Percentiles rank a stretch among this genome's conserved stretches.
Evolutionary conservation across 2,888 invertebrate species (phyloP).

Genomic region (Thalpophila matura): DNA sequence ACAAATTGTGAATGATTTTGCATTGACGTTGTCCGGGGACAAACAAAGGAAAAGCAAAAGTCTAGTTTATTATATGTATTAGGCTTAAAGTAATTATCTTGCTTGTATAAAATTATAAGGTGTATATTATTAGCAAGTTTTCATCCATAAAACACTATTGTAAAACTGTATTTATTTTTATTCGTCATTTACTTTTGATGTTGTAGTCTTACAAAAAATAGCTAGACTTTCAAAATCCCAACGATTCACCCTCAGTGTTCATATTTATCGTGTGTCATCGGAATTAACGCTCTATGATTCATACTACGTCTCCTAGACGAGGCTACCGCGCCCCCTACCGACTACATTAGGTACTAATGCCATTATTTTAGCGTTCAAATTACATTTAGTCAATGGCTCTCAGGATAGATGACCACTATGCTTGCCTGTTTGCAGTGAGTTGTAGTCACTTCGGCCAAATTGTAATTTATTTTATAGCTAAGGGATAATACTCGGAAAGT

Average conservation of each 20-base stretch:
- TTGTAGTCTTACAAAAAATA: too few relatives aligned
- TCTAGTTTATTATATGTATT: too few relatives aligned
- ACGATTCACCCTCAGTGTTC: constrained; percentile 15
- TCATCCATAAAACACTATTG: too few relatives aligned
- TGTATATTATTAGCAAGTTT: too few relatives aligned
- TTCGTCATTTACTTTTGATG: too few relatives aligned
- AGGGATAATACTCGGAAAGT: too few relatives aligned
- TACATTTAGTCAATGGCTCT: constrained; percentile 30
- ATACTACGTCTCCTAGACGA: constrained; percentile 53
- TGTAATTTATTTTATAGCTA: constrained; percentile 47
- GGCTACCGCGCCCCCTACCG: constrained; percentile 21
- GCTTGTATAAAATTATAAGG: too few relatives aligned
- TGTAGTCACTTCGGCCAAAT: constrained; percentile 23
- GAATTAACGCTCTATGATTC: constrained; percentile 69
- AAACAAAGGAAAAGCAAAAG: too few relatives aligned
- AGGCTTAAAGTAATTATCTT: too few relatives aligned
- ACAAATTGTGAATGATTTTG: too few relatives aligned
- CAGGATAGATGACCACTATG: constrained; percentile 36
- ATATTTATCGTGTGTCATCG: constrained; percentile 60
- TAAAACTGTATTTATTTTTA: too few relatives aligned
- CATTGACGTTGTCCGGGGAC: too few relatives aligned
- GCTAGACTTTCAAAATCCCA: constrained; percentile 5
- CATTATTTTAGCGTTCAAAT: constrained; percentile 47
- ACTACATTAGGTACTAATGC: constrained; percentile 20
- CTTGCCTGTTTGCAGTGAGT: constrained; percentile 8